A percentile compares a stretch with the other conserved stretches of the same genome.
Conservation (phyloP, 2,888 invertebrate species). For the Pecten maximus region DNA sequence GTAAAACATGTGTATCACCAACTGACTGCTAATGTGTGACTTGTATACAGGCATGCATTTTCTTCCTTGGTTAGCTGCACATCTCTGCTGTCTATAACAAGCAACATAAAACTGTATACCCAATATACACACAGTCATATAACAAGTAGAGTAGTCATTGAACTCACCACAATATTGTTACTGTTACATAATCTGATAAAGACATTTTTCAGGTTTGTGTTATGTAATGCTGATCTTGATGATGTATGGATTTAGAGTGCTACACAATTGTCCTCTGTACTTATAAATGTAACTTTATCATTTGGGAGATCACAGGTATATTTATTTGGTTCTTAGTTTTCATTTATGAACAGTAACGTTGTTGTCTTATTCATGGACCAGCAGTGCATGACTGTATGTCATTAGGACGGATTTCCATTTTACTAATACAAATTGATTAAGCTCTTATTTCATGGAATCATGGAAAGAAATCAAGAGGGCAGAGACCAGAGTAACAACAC, state of each 20-base stretch:
- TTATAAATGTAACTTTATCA: too few species aligned
- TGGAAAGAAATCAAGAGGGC: too few species aligned
- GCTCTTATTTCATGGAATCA: too few species aligned
- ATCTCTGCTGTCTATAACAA: conserved; percentile 10
- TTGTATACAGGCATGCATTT: background rate
- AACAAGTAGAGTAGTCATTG: background rate
- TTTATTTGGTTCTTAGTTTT: too few species aligned
- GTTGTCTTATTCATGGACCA: too few species aligned
- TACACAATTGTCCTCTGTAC: background rate
- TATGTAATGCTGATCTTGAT: background rate
- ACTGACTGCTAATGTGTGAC: background rate
- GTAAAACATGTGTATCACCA: background rate
- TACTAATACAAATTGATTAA: too few species aligned
- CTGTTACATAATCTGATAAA: background rate
- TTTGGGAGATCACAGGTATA: too few species aligned
- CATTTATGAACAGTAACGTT: too few species aligned
- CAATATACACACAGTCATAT: background rate
- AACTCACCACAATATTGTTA: background rate
- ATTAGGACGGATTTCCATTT: too few species aligned
- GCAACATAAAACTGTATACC: background rate
- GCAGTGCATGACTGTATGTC: too few species aligned
- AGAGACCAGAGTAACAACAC: too few species aligned
- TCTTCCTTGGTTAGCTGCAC: background rate
- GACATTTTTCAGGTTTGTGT: background rate
- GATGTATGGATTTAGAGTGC: background rate